Percentiles rank a stretch among this genome's conserved stretches.
Conservation (phyloP, 2,113 vertebrate species). For the Hippocampus comes region DNA sequence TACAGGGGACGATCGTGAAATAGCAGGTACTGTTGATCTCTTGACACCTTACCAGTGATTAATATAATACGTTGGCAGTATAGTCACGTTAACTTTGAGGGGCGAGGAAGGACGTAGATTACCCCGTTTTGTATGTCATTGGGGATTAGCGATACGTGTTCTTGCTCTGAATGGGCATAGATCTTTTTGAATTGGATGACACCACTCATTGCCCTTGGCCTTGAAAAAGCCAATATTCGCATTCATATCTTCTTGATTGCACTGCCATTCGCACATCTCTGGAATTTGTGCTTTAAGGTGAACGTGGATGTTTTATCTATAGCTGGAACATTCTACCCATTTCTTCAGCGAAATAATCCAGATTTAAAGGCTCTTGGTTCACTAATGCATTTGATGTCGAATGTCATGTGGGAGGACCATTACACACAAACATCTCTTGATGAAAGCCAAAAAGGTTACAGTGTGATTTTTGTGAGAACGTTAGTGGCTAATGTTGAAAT, state of each 20-base stretch:
- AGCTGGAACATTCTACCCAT: slow-evolving; percentile 3
- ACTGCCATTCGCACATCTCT: slow-evolving; percentile 18
- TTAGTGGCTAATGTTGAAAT: slow-evolving; percentile 15
- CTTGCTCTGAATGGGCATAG: slow-evolving; percentile 34
- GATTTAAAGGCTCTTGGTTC: background rate
- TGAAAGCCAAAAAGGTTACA: background rate
- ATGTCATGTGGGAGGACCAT: slow-evolving; percentile 12
- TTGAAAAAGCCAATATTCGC: slow-evolving; percentile 38
- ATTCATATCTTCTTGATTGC: slow-evolving; percentile 34
- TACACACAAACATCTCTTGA: slow-evolving; percentile 17
- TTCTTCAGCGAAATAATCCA: background rate
- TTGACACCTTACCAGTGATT: slow-evolving; percentile 9
- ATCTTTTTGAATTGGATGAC: slow-evolving; percentile 57
- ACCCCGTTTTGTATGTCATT: slow-evolving; percentile 20
- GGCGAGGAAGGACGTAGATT: slow-evolving; percentile 30
- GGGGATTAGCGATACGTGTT: slow-evolving; percentile 23
- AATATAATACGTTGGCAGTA: slow-evolving; percentile 18
- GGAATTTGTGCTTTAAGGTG: slow-evolving; percentile 21
- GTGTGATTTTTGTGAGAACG: background rate
- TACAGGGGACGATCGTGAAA: slow-evolving; percentile 7
- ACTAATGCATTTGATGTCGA: slow-evolving; percentile 23
- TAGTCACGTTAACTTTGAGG: slow-evolving; percentile 8
- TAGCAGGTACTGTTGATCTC: background rate
- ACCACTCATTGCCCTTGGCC: slow-evolving; percentile 50
- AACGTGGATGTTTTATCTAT: slow-evolving; percentile 36